These are phyloP conservation scores for Himalopsyche kuldschensis DNA, from an alignment of 2,888 invertebrate genomes.

Conservation along the genomic window DNA sequence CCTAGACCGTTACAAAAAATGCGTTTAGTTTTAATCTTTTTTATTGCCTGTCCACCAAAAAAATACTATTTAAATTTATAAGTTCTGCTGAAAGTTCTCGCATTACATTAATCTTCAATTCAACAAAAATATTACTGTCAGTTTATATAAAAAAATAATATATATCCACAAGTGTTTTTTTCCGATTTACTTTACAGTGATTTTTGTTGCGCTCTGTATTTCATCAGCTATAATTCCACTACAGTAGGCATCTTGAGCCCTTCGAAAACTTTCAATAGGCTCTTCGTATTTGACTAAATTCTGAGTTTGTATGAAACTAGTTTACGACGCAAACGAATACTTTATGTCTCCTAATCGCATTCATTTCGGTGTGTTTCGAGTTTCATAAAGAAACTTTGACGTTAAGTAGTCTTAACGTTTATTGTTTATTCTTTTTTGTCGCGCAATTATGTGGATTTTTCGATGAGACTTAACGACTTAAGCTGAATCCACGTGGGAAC, in stretches of 20 bases:
- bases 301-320: background rate
- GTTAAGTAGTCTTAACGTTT: background rate
- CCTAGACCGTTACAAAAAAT: too few relatives aligned
- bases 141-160: too few relatives aligned
- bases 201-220: background rate
- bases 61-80: too few relatives aligned
- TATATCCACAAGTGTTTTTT: too few relatives aligned
- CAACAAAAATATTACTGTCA: too few relatives aligned
- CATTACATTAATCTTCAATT: too few relatives aligned
- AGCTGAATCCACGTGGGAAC: too few relatives aligned
- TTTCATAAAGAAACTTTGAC: background rate
- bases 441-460: background rate
- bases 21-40: too few relatives aligned
- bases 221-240: background rate
- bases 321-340: background rate
- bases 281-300: background rate
- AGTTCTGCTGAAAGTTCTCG: too few relatives aligned
- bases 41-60: too few relatives aligned
- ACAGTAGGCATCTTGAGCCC: background rate
- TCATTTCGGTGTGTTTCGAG: background rate
- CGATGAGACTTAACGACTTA: background rate
- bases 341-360: background rate
- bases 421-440: background rate
- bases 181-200: too few relatives aligned
- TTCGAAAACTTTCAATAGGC: background rate